Base-by-base conservation (phyloP, 2,113 vertebrate species). In the Ailuropoda melanoleuca region DNA sequence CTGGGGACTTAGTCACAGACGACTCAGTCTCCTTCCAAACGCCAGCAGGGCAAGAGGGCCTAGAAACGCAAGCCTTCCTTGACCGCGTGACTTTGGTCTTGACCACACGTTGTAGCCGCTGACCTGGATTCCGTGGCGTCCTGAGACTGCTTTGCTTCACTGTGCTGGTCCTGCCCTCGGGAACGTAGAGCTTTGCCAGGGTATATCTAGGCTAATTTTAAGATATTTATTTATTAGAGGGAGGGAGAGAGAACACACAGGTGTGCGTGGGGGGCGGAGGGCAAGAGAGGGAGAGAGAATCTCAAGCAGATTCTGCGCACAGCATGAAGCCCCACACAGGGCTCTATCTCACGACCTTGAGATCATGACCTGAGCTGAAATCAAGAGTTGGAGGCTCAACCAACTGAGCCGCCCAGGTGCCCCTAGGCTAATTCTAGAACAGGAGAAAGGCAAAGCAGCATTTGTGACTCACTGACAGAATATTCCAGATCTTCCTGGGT, bases 391-490 rank as follows among this genome's bases (percentile, higher is more conserved):
- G 56, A 58, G 23, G 56, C 23, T 58, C 56, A 58, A 58, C 56
- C 23, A 9, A 58, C 56, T 24, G 56, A 58, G 56, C 56, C 56
- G 24, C 21, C 56, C 8, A 23, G 8, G 23, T 10, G 1, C 23
- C 23, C 56, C 23, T 58, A 24, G 56, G 56, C 56, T 58, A 24
- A 58, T 24, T 15, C 6, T 4, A 24, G 55, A 37, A 68, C 8
- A 21, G 90, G n/a, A 48, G 75, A 66, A n/a, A 53, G 58, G 26
- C 48, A 53, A 56, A 24, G 19, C 18, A 10, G 12, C 58, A 15
- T 10, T 9, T 80, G 1, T 2, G 18, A 62, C 13, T 60, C 62
- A 4, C 2, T 0, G 53, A 24, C 0, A 11, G 18, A 1, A 1
- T 4, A 4, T 62, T 48, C 53, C 31, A 48, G n/a, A 78, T 62